These are phyloP conservation scores for Amblyteles armatorius DNA, from an alignment of 2,888 invertebrate species.

Conservation along the genomic window DNA sequence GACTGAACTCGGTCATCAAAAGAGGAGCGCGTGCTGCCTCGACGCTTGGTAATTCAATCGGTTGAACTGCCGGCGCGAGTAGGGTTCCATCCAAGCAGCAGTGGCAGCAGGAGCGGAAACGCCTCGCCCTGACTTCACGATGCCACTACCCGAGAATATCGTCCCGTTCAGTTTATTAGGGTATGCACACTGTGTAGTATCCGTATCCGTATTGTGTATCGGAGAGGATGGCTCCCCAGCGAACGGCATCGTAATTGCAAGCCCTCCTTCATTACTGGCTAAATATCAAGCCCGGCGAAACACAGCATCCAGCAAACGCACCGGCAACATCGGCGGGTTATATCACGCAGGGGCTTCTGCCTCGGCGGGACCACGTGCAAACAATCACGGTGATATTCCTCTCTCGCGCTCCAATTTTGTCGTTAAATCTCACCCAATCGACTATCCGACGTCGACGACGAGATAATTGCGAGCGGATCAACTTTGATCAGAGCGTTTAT, in stretches of 20 bases:
- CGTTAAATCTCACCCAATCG: slow-evolving; percentile 8
- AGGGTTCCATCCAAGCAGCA: neutral
- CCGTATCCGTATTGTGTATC: slow-evolving; percentile 64
- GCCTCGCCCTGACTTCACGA: slow-evolving; percentile 18
- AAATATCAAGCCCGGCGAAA: slow-evolving; percentile 64
- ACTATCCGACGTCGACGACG: neutral
- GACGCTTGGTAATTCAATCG: neutral
- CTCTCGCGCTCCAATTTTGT: slow-evolving; percentile 9
- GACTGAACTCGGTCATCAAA: neutral
- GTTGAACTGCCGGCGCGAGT: neutral
- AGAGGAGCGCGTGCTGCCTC: slow-evolving; percentile 9
- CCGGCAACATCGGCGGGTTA: neutral
- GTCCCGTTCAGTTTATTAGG: slow-evolving; percentile 69
- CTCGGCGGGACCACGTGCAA: neutral
- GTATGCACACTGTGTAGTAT: slow-evolving; percentile 43
- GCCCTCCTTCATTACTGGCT: slow-evolving; percentile 70
- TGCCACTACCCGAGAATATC: slow-evolving; percentile 57
- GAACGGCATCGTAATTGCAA: slow-evolving; percentile 68
- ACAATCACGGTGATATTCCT: neutral
- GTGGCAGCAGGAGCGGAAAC: neutral
- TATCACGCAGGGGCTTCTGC: slow-evolving; percentile 10
- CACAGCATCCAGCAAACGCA: neutral
- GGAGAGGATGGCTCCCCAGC: slow-evolving; percentile 65
- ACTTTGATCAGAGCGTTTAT: neutral
- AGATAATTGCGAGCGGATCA: neutral